phyloP scores from a whole-genome alignment of 2,888 invertebrate species.

The Conomelus anceps region DNA sequence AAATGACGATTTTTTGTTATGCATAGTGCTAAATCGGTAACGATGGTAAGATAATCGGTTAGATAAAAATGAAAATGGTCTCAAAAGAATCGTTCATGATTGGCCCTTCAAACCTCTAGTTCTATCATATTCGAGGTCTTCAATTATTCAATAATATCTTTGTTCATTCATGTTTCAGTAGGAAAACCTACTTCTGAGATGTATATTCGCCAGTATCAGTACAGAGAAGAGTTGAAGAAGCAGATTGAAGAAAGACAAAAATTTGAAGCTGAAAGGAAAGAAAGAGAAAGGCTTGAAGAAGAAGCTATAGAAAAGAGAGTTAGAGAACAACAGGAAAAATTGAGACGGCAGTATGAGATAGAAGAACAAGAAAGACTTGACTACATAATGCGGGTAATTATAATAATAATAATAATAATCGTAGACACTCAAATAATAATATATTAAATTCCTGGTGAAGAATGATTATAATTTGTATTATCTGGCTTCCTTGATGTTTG shows the following conservation, averaged over 20 bases:
- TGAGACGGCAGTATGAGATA: constrained; percentile 19
- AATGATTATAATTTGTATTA: no score
- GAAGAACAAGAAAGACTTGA: constrained; percentile 17
- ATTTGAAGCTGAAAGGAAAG: constrained; percentile 19
- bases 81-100: no score
- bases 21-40: no score
- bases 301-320: constrained; percentile 20
- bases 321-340: constrained; percentile 13
- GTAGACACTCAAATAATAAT: no score
- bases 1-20: no score
- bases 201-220: constrained; percentile 13
- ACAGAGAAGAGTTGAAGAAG: constrained; percentile 21
- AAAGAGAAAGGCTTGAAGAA: constrained; percentile 21
- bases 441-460: no score
- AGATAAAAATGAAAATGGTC: no score
- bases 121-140: no score
- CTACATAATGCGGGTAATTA: constrained; percentile 17
- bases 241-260: constrained; percentile 24
- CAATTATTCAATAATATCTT: not conserved
- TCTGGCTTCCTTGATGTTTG: no score
- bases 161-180: not conserved
- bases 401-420: no score
- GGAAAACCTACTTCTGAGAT: not conserved
- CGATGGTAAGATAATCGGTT: no score
- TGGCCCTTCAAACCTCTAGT: no score